These are phyloP conservation scores for Climacteris rufus DNA, from an alignment of 2,113 vertebrate species.

Conservation along the genomic window DNA sequence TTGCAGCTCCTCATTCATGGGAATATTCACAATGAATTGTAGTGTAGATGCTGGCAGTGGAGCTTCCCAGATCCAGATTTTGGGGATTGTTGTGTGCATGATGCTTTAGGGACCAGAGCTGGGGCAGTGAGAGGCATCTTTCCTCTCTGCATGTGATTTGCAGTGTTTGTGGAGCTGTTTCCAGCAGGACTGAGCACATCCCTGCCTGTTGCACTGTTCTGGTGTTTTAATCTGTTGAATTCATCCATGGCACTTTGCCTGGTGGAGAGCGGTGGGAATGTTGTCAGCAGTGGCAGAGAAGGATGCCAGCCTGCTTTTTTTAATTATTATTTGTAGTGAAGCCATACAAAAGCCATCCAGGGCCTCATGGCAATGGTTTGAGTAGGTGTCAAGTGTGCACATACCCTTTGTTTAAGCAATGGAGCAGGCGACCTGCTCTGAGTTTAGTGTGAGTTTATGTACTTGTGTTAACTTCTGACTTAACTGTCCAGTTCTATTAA, in stretches of 20 bases:
- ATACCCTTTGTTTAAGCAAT: background rate
- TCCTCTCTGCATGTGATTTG: background rate
- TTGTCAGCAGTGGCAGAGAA: constrained; percentile 12
- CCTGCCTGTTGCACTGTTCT: background rate
- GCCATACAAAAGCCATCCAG: background rate
- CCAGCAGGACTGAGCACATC: background rate
- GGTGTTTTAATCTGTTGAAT: constrained; percentile 22
- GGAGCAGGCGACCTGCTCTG: background rate
- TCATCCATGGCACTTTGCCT: constrained; percentile 6
- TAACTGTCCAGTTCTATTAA: background rate
- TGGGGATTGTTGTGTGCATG: background rate
- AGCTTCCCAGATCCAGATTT: background rate
- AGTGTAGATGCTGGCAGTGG: background rate
- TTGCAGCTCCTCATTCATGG: background rate
- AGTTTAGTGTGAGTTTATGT: background rate
- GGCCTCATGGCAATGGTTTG: background rate
- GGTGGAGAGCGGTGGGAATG: background rate
- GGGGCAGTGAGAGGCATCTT: background rate
- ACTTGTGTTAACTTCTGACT: background rate
- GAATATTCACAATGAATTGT: background rate
- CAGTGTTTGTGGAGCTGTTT: background rate
- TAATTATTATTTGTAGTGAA: background rate
- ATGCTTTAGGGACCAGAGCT: background rate
- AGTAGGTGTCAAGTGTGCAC: background rate
- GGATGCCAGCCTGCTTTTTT: constrained; percentile 1